phyloP scores from a whole-genome alignment of 30 jellyfish, hydroid and myxozoan species.

The Aurelia sp. region DNA sequence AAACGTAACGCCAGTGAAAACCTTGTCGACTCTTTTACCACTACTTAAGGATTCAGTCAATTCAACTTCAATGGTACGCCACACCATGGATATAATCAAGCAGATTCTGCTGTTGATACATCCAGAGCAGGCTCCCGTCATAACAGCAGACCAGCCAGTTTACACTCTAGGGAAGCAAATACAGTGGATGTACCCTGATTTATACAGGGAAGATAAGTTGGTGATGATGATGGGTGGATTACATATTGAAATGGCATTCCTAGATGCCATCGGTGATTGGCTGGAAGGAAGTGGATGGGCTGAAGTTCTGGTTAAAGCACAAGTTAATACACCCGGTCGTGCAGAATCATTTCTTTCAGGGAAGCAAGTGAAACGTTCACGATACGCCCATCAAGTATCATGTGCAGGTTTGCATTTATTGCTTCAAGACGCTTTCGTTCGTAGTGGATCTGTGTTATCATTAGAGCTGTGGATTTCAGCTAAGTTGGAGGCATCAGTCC shows the following conservation, averaged over 20 bases:
- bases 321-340: constrained; percentile 48
- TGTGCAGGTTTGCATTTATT: constrained; percentile 13
- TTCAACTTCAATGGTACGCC: constrained; percentile 1
- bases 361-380: neutral
- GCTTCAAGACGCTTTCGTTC: too few relatives aligned
- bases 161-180: neutral
- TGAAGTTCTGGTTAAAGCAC: constrained; percentile 24
- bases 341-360: constrained; percentile 22
- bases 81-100: constrained; percentile 6
- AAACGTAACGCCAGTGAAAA: neutral
- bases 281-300: constrained; percentile 75
- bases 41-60: neutral
- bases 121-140: neutral
- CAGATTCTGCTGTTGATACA: neutral
- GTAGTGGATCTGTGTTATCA: too few relatives aligned
- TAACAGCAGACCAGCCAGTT: neutral
- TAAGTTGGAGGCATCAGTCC: neutral
- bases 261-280: constrained; percentile 65
- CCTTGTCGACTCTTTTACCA: neutral
- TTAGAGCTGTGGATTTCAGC: too few relatives aligned
- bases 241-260: constrained; percentile 55
- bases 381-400: constrained; percentile 49
- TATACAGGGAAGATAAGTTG: constrained; percentile 30
- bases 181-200: constrained; percentile 49
- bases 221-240: constrained; percentile 73